Conservation (phyloP, 1,140 invertebrate species). For the Drosophila ambigua region DNA sequence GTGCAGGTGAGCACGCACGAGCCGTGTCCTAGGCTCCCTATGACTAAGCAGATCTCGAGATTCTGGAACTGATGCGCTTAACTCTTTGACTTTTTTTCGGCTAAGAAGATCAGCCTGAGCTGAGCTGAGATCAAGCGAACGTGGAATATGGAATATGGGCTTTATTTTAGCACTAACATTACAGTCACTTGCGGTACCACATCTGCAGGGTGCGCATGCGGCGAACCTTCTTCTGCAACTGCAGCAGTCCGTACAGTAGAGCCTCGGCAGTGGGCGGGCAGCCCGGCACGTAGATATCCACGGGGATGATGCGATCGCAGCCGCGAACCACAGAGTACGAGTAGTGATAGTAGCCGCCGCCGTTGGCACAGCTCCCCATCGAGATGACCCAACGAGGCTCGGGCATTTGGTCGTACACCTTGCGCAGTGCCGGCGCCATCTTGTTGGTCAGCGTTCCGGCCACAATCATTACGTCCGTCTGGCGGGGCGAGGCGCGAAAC, state of each 20-base stretch:
- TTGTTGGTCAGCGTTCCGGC: constrained; percentile 99
- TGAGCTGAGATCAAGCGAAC: constrained; percentile 1
- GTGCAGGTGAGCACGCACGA: constrained; percentile 72
- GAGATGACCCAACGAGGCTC: constrained; percentile 97
- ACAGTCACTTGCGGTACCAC: constrained; percentile 94
- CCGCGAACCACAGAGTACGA: constrained; percentile 98
- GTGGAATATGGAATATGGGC: background rate
- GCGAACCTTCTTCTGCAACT: constrained; percentile 98
- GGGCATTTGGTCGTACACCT: constrained; percentile 97
- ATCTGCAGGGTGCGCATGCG: constrained; percentile 91
- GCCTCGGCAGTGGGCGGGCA: constrained; percentile 99
- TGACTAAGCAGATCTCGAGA: constrained; percentile 49
- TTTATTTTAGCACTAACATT: background rate
- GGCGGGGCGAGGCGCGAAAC: constrained; percentile 97
- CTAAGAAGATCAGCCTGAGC: constrained; percentile 16
- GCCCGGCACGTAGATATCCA: constrained; percentile 99
- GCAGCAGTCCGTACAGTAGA: constrained; percentile 95
- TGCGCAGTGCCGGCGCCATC: constrained; percentile 99
- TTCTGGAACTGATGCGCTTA: constrained; percentile 65
- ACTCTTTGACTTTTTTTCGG: constrained; percentile 60
- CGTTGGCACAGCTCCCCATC: constrained; percentile 99
- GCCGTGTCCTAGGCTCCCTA: constrained; percentile 23
- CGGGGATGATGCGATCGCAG: constrained; percentile 98
- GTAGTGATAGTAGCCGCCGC: constrained; percentile 99
- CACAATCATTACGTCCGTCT: constrained; percentile 98